Evolutionary conservation across 1,140 invertebrate species (phyloP).

Genomic region (Amphibalanus amphitrite): DNA sequence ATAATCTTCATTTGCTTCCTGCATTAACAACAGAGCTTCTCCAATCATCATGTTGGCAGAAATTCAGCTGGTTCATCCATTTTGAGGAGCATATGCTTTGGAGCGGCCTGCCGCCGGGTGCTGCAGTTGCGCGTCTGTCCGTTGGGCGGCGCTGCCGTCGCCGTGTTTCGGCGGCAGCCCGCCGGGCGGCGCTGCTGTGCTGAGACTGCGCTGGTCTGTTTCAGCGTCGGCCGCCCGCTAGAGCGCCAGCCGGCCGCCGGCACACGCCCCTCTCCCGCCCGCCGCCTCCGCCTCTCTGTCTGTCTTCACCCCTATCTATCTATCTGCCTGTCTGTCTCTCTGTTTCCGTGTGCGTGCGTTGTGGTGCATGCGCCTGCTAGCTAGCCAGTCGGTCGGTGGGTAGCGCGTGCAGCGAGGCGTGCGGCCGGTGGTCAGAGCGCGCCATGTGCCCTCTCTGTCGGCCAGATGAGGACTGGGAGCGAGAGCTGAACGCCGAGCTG

Average conservation of each 20-base stretch:
- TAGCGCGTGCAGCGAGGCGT: too few relatives aligned
- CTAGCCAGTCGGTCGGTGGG: background rate
- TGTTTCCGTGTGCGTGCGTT: background rate
- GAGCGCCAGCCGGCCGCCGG: background rate
- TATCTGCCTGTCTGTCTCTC: background rate
- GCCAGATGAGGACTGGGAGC: slow-evolving; percentile 4
- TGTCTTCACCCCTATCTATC: background rate
- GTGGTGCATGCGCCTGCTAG: background rate
- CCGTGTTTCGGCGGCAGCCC: too few relatives aligned
- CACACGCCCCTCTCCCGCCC: background rate
- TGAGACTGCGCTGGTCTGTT: background rate
- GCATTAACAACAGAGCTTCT: too few relatives aligned
- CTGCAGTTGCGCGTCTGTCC: too few relatives aligned
- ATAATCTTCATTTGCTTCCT: too few relatives aligned
- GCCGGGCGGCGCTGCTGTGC: too few relatives aligned
- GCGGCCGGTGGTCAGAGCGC: background rate
- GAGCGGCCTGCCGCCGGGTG: too few relatives aligned
- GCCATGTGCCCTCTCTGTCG: background rate
- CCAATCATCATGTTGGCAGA: too few relatives aligned
- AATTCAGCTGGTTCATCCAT: too few relatives aligned
- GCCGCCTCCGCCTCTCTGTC: background rate
- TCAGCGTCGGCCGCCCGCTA: background rate
- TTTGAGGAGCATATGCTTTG: too few relatives aligned
- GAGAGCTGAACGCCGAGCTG: background rate
- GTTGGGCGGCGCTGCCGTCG: too few relatives aligned